These are phyloP conservation scores for Orchesella cincta DNA, from an alignment of 1,140 invertebrate species.

Conservation along the genomic window DNA sequence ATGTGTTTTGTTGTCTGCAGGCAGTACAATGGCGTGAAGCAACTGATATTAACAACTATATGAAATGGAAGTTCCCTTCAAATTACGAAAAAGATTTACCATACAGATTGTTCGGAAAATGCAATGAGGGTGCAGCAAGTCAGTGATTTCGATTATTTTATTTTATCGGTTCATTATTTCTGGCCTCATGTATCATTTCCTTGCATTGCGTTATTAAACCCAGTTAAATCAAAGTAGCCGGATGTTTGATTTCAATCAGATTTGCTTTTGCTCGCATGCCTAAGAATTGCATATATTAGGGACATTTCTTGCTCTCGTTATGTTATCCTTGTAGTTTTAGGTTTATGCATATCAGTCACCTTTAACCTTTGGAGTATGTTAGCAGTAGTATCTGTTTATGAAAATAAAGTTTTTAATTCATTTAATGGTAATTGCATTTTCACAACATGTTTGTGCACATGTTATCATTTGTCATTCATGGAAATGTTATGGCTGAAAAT, in stretches of 20 bases:
- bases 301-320: too few relatives aligned
- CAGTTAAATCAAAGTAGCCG: too few relatives aligned
- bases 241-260: neutral
- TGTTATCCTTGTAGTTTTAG: too few relatives aligned
- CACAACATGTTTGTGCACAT: too few relatives aligned
- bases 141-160: neutral
- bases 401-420: too few relatives aligned
- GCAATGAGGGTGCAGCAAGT: neutral
- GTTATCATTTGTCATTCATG: too few relatives aligned
- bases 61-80: neutral
- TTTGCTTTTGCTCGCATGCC: neutral
- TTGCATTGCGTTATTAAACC: neutral
- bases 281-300: neutral
- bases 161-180: too few relatives aligned
- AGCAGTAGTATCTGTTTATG: too few relatives aligned
- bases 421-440: too few relatives aligned
- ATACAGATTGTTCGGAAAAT: neutral
- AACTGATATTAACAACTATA: neutral
- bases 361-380: too few relatives aligned
- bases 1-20: too few relatives aligned
- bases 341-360: too few relatives aligned
- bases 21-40: neutral
- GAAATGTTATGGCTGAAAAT: neutral
- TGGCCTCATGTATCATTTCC: neutral
- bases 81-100: slow-evolving; percentile 5